Conservation (phyloP, 2,888 invertebrate genomes). For the Eurois occulta region DNA sequence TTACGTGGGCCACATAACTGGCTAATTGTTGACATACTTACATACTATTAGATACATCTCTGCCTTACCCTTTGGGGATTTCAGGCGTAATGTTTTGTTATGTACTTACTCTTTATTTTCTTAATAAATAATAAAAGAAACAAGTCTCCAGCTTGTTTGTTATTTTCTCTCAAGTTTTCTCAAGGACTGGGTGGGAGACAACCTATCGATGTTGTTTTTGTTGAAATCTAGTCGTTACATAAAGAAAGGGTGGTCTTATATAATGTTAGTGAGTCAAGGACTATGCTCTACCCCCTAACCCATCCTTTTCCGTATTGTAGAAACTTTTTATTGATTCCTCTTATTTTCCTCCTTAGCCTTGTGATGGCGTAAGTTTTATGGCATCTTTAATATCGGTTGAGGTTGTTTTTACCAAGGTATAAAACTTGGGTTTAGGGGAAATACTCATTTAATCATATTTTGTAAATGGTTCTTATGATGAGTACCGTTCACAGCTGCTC, state of each 20-base stretch:
- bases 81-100: neutral
- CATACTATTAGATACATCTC: neutral
- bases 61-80: neutral
- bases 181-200: neutral
- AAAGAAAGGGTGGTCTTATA: neutral
- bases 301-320: neutral
- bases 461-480: neutral
- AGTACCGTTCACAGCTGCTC: constrained; percentile 11
- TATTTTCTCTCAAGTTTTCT: neutral
- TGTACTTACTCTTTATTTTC: neutral
- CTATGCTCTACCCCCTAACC: neutral
- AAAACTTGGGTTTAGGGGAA: neutral
- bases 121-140: neutral
- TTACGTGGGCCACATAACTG: neutral
- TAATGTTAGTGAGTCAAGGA: neutral
- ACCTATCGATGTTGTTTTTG: constrained; percentile 14
- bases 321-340: constrained; percentile 21
- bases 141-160: neutral
- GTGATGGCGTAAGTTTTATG: neutral
- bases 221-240: constrained; percentile 20
- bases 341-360: neutral
- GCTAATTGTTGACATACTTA: neutral
- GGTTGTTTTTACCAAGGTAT: neutral
- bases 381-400: neutral
- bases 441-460: constrained; percentile 1